Conservation (phyloP, 2,888 invertebrate genomes). For the Heterodera filipjevi region DNA sequence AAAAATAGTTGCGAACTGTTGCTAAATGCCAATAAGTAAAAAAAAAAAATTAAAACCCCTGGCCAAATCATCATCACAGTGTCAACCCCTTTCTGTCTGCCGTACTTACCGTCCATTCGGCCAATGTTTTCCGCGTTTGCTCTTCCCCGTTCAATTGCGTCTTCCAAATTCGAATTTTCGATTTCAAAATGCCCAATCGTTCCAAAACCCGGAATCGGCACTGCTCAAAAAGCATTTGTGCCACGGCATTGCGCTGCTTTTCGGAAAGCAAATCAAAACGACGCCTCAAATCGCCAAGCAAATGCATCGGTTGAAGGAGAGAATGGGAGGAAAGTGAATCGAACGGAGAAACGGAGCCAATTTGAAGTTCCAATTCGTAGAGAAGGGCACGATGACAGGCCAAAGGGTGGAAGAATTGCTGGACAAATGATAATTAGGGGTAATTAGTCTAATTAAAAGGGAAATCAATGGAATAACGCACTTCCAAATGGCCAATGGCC, state of each 20-base stretch:
- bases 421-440: not conserved
- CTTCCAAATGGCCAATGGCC: conserved; percentile 15
- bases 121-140: not conserved
- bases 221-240: conserved; percentile 21
- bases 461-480: not conserved
- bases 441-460: no score
- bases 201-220: not conserved
- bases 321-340: not conserved
- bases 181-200: conserved; percentile 4
- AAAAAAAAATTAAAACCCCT: no score
- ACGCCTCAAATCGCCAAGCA: conserved; percentile 5
- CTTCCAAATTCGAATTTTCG: conserved; percentile 5
- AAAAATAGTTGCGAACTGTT: no score
- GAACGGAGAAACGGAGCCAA: not conserved
- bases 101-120: conserved; percentile 15
- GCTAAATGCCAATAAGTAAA: no score
- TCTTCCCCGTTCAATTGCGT: not conserved
- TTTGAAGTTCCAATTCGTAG: conserved; percentile 15
- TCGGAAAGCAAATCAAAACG: not conserved
- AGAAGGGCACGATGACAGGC: conserved; percentile 5
- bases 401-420: conserved; percentile 17
- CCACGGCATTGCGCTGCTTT: not conserved
- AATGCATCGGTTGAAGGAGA: conserved; percentile 23
- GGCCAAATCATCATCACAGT: no score
- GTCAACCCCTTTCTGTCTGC: not conserved